Base-by-base conservation (phyloP, 2,113 vertebrate species). In the Microcebus ravelobensis region DNA sequence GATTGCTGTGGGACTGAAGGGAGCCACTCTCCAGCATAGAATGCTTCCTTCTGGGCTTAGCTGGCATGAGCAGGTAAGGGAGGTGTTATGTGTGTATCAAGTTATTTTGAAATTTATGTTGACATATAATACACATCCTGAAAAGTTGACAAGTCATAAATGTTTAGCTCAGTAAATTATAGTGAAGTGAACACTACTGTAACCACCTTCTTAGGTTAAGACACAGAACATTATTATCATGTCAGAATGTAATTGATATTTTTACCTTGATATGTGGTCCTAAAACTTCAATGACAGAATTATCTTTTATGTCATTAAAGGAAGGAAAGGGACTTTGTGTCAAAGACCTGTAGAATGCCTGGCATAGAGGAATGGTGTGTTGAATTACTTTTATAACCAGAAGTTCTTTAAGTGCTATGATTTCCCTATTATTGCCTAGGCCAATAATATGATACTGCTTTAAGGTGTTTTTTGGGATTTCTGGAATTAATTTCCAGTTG, bases 11-110 rank as follows among this genome's bases (percentile, higher is more conserved):
- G 99, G 99, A 79, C 98, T 99, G 39, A 99, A 99, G 98, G 99
- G 99, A 96, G 99, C 99, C 59, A 99, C 99, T 11, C 99, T 99
- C 11, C 99, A 99, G 98, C 99, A 99, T 97, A 98, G 99, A 96
- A 98, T 99, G 34, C 99, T 99, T 84, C 99, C 99, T 52, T 98
- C 99, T 7, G 99, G 99, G 74, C 98, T 99, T 96, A 99, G 99
- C 96, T 99, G 99, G 99, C 99, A 99, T 8, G 99, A 99, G 76
- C 99, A 99, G 99, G 99, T 99, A 68, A 97, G 97, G 36, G 82
- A 95, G 36, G 55, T 90, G 20, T 27, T 45, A 18, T n/a, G 81
- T 68, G 23, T n/a, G 1, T 14, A 63, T 0, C 0, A 8, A 10
- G 36, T 70, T 97, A 29, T 92, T 90, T 63, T 76, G 18, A 34